Evolutionary conservation across 2,113 vertebrate species (phyloP).

Genomic region (Microcebus ravelobensis): DNA sequence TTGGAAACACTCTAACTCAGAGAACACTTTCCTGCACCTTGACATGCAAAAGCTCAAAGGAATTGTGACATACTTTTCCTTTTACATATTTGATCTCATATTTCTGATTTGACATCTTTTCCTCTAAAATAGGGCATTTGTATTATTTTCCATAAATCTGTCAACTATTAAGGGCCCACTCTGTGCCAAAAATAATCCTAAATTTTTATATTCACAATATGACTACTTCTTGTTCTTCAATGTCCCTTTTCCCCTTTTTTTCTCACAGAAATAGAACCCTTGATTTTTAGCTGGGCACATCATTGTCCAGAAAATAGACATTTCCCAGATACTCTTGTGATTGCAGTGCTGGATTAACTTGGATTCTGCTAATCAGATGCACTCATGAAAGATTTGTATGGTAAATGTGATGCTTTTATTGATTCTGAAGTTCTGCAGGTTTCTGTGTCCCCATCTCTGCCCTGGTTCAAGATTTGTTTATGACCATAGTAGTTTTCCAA

Average conservation of each 20-base stretch:
- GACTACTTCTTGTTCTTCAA: neutral
- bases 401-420: neutral
- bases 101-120: neutral
- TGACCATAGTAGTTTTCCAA: neutral
- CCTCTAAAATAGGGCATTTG: neutral
- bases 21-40: neutral
- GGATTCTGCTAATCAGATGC: neutral
- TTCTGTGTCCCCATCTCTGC: neutral
- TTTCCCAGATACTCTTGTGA: neutral
- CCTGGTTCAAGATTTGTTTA: neutral
- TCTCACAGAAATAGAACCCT: neutral
- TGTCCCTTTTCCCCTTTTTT: neutral
- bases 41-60: neutral
- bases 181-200: neutral
- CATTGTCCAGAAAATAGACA: neutral
- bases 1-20: neutral
- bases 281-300: neutral
- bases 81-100: neutral
- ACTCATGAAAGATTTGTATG: neutral
- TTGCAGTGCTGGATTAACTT: neutral
- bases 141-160: neutral
- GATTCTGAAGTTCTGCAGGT: neutral
- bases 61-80: neutral
- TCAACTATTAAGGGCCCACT: neutral
- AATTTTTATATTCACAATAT: neutral